Evolutionary conservation across 2,113 vertebrate species (phyloP).

Genomic region (Aramus guarauna): DNA sequence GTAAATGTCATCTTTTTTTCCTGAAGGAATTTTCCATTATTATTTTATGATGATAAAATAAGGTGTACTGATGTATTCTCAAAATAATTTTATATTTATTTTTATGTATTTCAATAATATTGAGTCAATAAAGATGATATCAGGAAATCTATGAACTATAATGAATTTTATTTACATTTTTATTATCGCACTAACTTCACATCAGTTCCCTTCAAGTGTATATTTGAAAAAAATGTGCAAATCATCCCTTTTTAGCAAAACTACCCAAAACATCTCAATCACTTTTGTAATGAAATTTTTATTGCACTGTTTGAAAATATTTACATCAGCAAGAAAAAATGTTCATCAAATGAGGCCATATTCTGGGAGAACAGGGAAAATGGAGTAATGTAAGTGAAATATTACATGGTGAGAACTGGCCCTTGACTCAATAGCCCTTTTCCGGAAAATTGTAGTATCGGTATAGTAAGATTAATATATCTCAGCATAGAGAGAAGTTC

Average conservation of each 20-base stretch:
- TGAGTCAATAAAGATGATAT: conserved; percentile 28
- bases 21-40: conserved; percentile 23
- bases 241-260: conserved; percentile 45
- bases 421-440: neutral
- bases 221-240: neutral
- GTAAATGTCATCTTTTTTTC: neutral
- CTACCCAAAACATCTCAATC: conserved; percentile 35
- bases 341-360: neutral
- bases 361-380: neutral
- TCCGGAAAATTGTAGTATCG: neutral
- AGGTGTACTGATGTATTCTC: neutral
- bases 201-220: conserved; percentile 44
- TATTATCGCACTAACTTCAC: conserved; percentile 47
- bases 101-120: conserved; percentile 3
- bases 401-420: neutral
- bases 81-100: conserved; percentile 40
- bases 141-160: conserved; percentile 40
- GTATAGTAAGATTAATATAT: rapidly evolving
- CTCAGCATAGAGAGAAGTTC: neutral
- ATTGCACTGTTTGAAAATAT: conserved; percentile 4
- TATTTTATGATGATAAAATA: conserved; percentile 45
- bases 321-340: neutral
- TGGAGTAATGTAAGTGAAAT: neutral
- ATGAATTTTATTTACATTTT: conserved; percentile 68
- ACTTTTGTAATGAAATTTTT: conserved; percentile 44